Evolutionary conservation across 2,113 vertebrate species (phyloP), one percentile per base, ranked within the genome.

Genomic region (Dicerorhinus sumatrensis): DNA sequence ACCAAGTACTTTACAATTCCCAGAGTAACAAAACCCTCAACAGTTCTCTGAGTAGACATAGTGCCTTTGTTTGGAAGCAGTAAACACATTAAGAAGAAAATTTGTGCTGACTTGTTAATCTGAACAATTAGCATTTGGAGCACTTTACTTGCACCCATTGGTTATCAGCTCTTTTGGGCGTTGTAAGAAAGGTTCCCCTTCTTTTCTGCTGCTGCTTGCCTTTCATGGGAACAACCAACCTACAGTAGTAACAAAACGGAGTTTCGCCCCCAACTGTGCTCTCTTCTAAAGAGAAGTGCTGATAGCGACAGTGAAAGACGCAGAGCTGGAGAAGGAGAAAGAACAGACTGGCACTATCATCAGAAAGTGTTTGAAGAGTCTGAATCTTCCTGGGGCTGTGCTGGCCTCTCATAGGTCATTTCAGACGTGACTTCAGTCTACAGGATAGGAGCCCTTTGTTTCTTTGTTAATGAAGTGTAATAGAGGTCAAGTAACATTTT

Each of bases 401-500:
- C 70, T 42, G 29, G 82, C 20, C 31, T 63, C 69, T 56, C 39
- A 17, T 0, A 56, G 54, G 42, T 54, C 70, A 36, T 33, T 84
- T 29, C 72, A 56, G 18, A 62, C 25, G 5, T 16, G 29, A 11
- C 58, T 75, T 56, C 29, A 39, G 29, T 46, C 23, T 67, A 0
- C 23, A 39, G 33, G 54, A 42, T 25, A 73, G 51, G 51, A 81
- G 39, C 27, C 84, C 18, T 96, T 80, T 65, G 60, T 79, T 95
- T 48, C 67, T 94, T 60, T 84, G 25, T 88, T 93, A 96, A 69
- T 73, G 39, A 80, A 63, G 79, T 88, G 6, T 25, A 69, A 62
- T 46, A 62, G 89, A 81, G 39, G 54, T 67, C 72, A 46, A 29
- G 83, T 33, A 33, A 31, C 70, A 33, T 91, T 69, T 69, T 73